Conservation (phyloP, 2,888 invertebrate genomes). For the Automeris io region DNA sequence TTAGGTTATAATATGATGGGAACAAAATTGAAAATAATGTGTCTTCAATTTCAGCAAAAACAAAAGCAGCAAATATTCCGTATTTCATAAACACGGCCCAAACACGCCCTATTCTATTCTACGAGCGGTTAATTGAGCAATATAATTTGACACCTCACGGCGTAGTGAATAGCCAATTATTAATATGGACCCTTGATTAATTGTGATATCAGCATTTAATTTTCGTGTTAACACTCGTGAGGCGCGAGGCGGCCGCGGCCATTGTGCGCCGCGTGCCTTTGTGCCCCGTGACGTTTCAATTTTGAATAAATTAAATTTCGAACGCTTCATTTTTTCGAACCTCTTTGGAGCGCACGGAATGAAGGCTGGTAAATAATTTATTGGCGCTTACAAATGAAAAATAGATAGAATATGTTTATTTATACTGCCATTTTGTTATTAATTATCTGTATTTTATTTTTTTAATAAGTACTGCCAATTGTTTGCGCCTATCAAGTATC, state of each 20-base stretch:
- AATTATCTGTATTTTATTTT: slow-evolving; percentile 13
- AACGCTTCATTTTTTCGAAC: slow-evolving; percentile 68
- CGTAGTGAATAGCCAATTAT: slow-evolving; percentile 75
- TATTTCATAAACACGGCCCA: slow-evolving; percentile 50
- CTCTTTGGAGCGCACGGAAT: slow-evolving; percentile 53
- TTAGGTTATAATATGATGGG: neutral
- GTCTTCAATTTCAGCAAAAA: slow-evolving; percentile 13
- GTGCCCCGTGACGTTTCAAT: slow-evolving; percentile 75
- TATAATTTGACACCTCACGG: slow-evolving; percentile 76
- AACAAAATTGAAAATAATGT: too few relatives aligned
- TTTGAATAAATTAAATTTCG: slow-evolving; percentile 78
- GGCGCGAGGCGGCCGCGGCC: slow-evolving; percentile 43
- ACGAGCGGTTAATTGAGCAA: slow-evolving; percentile 71
- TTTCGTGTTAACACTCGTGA: slow-evolving; percentile 72
- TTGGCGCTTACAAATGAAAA: slow-evolving; percentile 56
- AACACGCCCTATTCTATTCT: slow-evolving; percentile 68
- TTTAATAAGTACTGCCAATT: too few relatives aligned
- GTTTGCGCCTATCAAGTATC: too few relatives aligned
- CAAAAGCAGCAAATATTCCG: slow-evolving; percentile 23
- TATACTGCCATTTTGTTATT: slow-evolving; percentile 30
- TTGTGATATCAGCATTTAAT: slow-evolving; percentile 78
- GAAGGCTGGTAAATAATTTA: slow-evolving; percentile 67
- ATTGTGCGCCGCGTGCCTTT: slow-evolving; percentile 66
- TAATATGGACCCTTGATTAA: slow-evolving; percentile 76
- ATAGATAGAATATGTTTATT: slow-evolving; percentile 48